Percentiles rank a stretch among this genome's conserved stretches.
phyloP scores from a whole-genome alignment of 1,140 invertebrate species.

The Coptotermes formosanus region DNA sequence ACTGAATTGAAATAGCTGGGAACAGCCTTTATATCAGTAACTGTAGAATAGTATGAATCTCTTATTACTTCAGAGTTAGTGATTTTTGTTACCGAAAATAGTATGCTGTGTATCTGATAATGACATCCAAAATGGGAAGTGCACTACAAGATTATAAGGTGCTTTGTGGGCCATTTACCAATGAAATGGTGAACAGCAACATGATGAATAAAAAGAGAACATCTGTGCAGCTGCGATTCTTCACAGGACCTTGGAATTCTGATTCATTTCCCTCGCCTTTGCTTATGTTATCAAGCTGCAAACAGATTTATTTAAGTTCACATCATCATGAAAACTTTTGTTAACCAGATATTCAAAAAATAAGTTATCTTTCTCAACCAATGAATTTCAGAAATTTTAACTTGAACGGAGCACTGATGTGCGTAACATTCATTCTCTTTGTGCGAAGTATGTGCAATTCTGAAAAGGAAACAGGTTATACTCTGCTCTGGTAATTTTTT shows the following conservation, averaged over 20 bases:
- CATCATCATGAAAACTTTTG: neutral
- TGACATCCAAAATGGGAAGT: too few species aligned
- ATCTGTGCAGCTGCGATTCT: slow-evolving; percentile 30
- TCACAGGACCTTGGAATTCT: slow-evolving; percentile 5
- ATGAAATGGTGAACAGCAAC: neutral
- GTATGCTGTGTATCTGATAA: too few species aligned
- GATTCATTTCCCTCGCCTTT: neutral
- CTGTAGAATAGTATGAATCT: too few species aligned
- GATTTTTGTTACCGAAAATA: too few species aligned
- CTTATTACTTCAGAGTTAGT: too few species aligned
- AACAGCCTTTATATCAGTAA: too few species aligned
- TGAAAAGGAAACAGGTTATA: too few species aligned
- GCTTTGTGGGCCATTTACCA: slow-evolving; percentile 13
- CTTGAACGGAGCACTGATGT: too few species aligned
- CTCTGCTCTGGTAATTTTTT: neutral
- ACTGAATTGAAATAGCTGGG: too few species aligned
- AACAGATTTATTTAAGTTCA: neutral
- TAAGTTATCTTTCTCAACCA: neutral
- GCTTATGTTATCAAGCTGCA: neutral
- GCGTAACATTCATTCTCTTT: neutral
- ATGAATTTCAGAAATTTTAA: neutral
- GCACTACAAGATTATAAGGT: too few species aligned
- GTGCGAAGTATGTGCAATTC: neutral
- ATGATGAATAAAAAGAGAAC: slow-evolving; percentile 27
- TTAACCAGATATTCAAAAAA: neutral